A percentile compares a stretch with the other conserved stretches of the same genome.
Conservation (phyloP, 2,797 vertebrate species). For the Chiroxiphia lanceolata region DNA sequence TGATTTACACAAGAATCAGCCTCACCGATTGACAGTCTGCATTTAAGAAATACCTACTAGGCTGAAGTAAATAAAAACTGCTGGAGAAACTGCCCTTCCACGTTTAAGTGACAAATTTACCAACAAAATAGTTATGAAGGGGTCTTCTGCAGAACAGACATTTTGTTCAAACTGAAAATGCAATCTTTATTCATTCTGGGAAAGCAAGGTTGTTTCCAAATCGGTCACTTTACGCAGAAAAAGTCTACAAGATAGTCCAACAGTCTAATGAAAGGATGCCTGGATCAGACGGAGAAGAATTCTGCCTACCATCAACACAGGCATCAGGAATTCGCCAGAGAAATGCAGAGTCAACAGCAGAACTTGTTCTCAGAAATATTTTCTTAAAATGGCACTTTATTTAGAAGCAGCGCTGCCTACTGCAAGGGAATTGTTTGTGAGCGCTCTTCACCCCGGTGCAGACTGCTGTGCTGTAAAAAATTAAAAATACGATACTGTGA, state of each 20-base stretch:
- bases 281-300: background rate
- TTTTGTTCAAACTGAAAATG: background rate
- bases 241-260: background rate
- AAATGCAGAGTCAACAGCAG: constrained; percentile 37
- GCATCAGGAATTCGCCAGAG: constrained; percentile 26
- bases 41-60: background rate
- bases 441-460: fast-evolving
- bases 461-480: background rate
- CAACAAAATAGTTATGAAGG: background rate
- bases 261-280: background rate
- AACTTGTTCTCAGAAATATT: background rate
- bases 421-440: background rate
- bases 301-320: constrained; percentile 13
- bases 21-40: background rate
- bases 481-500: background rate
- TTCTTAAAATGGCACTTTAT: background rate
- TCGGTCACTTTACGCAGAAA: background rate
- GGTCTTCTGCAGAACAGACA: background rate
- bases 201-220: background rate
- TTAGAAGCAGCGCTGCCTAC: background rate
- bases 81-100: background rate
- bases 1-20: background rate
- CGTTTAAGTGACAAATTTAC: background rate
- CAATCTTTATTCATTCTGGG: background rate
- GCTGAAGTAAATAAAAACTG: background rate